These are phyloP conservation scores for Oreochromis grahami DNA, from an alignment of 2,797 vertebrate genomes.

Conservation along the genomic window DNA sequence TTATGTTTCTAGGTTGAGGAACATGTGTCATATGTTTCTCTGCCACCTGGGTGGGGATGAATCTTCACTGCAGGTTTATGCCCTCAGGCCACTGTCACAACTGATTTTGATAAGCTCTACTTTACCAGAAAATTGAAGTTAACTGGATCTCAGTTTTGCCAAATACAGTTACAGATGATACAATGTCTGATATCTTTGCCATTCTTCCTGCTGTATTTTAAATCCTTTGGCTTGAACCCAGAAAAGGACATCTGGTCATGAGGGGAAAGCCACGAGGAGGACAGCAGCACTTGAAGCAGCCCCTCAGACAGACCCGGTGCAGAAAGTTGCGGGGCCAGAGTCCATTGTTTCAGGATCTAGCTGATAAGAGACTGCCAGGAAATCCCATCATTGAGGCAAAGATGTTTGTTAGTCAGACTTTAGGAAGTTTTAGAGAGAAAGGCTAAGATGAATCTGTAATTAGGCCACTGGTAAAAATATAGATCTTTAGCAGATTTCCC, in stretches of 20 bases:
- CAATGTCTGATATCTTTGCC: neutral
- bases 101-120: constrained; percentile 4
- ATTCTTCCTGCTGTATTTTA: constrained; percentile 25
- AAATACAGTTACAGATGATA: neutral
- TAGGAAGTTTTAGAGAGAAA: constrained; percentile 33
- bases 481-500: neutral
- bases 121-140: neutral
- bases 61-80: neutral
- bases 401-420: constrained; percentile 37
- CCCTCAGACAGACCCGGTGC: neutral
- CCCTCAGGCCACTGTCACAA: neutral
- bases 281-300: constrained; percentile 7
- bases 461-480: neutral
- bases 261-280: constrained; percentile 32
- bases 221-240: constrained; percentile 38
- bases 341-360: constrained; percentile 74
- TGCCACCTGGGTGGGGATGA: neutral
- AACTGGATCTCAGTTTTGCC: neutral
- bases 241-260: constrained; percentile 63
- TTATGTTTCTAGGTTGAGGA: neutral
- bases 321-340: constrained; percentile 42
- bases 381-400: constrained; percentile 74
- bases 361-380: constrained; percentile 77
- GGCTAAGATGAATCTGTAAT: constrained; percentile 5
- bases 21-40: neutral